phyloP scores from a whole-genome alignment of 2,113 vertebrate species.

The Globicephala melas region DNA sequence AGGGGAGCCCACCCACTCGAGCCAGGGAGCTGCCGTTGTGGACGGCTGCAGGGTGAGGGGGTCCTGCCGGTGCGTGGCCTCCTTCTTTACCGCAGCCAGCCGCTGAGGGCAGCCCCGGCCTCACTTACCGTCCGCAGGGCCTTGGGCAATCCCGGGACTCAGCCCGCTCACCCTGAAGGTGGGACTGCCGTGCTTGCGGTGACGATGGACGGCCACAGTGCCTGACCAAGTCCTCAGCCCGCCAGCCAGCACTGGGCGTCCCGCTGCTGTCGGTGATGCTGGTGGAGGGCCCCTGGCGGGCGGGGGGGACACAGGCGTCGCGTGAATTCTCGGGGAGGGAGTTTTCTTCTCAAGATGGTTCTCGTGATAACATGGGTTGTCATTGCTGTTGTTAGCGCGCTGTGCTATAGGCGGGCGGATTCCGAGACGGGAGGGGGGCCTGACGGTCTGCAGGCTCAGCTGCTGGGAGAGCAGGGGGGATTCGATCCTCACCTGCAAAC shows the following conservation, averaged over 20 bases:
- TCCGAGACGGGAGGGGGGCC: fast-evolving
- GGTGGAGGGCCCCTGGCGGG: not conserved
- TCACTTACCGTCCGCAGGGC: fast-evolving
- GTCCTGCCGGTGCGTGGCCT: fast-evolving
- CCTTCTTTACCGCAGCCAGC: fast-evolving
- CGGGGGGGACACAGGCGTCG: fast-evolving
- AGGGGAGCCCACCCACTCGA: not conserved
- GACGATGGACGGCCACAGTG: fast-evolving
- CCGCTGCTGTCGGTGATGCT: fast-evolving
- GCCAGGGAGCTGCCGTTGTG: not conserved
- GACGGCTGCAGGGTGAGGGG: not conserved
- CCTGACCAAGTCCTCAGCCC: not conserved
- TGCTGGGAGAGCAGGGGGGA: fast-evolving
- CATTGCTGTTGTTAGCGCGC: fast-evolving
- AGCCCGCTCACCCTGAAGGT: not conserved
- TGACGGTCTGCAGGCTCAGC: no score
- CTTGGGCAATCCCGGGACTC: not conserved
- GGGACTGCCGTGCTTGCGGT: not conserved
- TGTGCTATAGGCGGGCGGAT: fast-evolving
- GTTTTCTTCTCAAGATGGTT: fast-evolving
- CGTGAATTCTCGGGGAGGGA: fast-evolving
- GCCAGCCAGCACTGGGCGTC: fast-evolving
- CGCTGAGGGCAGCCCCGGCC: not conserved
- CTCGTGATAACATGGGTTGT: fast-evolving
- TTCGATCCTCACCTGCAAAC: not conserved